Evolutionary conservation across 2,113 vertebrate genomes (phyloP).

Genomic region (Saccopteryx bilineata): DNA sequence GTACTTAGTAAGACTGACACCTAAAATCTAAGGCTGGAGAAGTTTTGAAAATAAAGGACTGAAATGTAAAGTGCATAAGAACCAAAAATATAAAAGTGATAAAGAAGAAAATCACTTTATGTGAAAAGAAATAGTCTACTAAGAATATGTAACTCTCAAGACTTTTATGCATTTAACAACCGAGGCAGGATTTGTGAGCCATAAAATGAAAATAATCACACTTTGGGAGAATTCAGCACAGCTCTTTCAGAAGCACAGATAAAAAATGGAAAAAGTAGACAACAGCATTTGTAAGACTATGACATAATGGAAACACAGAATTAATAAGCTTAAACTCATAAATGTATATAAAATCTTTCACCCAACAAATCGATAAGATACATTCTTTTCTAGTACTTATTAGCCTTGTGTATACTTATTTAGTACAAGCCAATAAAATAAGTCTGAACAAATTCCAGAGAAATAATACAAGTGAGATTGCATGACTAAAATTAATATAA

Average conservation of each 20-base stretch:
- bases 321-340: constrained; percentile 22
- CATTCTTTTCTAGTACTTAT: not conserved
- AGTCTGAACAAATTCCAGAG: not conserved
- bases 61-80: not conserved
- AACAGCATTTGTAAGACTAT: not conserved
- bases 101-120: not conserved
- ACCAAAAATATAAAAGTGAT: not conserved
- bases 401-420: not conserved
- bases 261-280: not conserved
- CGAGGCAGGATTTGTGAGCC: not conserved
- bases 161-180: not conserved
- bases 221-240: not conserved
- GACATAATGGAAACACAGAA: not conserved
- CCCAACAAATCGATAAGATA: not conserved
- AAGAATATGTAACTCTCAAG: not conserved
- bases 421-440: not conserved
- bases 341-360: not conserved
- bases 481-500: not conserved
- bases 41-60: not conserved
- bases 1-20: not conserved
- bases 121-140: not conserved
- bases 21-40: constrained; percentile 12
- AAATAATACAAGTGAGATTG: not conserved
- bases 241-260: constrained; percentile 3
- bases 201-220: constrained; percentile 50